Conservation (phyloP, 2,888 invertebrate species). For the Trichopria drosophilae region DNA sequence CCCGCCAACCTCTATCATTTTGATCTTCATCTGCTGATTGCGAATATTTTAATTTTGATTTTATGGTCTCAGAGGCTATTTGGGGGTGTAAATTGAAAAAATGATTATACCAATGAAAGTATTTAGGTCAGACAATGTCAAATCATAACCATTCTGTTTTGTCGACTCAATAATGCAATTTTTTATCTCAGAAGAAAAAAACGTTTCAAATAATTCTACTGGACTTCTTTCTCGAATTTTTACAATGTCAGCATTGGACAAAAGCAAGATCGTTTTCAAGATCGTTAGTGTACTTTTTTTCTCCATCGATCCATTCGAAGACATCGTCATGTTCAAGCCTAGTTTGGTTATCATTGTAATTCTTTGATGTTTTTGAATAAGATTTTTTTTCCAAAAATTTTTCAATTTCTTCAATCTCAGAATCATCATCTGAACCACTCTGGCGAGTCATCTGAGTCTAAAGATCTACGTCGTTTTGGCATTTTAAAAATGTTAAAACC, state of each 20-base stretch:
- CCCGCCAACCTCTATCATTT: slow-evolving; percentile 27
- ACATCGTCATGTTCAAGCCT: slow-evolving; percentile 21
- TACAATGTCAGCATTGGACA: too few species aligned
- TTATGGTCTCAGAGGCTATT: too few species aligned
- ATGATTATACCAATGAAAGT: too few species aligned
- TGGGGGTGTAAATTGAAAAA: too few species aligned
- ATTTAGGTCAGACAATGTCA: too few species aligned
- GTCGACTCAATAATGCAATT: too few species aligned
- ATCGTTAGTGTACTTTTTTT: slow-evolving; percentile 18
- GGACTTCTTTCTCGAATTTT: too few species aligned
- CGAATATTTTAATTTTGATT: slow-evolving; percentile 27
- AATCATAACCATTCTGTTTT: too few species aligned
- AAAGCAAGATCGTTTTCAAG: slow-evolving; percentile 18
- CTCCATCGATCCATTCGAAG: slow-evolving; percentile 26
- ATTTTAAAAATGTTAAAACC: too few species aligned
- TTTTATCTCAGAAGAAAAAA: too few species aligned
- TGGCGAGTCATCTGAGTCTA: slow-evolving; percentile 4
- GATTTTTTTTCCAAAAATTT: slow-evolving; percentile 2
- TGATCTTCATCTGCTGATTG: slow-evolving; percentile 21
- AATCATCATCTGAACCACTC: slow-evolving; percentile 25
- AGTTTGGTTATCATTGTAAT: slow-evolving; percentile 23
- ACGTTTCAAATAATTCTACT: too few species aligned
- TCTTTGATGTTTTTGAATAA: slow-evolving; percentile 17
- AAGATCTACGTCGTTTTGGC: slow-evolving; percentile 4
- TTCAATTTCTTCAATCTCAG: slow-evolving; percentile 16